These are phyloP conservation scores for Lithobius niger DNA, from an alignment of 1,140 invertebrate genomes.

Conservation along the genomic window DNA sequence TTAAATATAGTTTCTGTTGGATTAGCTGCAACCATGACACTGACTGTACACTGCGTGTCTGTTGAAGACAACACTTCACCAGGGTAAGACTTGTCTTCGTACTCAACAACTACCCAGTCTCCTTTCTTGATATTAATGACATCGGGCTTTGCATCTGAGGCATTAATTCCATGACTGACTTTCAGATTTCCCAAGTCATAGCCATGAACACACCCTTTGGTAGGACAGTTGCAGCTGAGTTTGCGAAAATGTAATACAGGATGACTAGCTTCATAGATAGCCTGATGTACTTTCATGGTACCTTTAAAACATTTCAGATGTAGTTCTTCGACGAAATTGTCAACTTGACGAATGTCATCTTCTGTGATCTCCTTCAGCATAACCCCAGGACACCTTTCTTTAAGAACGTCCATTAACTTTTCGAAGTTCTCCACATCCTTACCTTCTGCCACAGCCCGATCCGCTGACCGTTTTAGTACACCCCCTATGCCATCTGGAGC, in stretches of 20 bases:
- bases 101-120: background rate
- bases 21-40: background rate
- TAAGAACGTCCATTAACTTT: background rate
- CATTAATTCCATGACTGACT: background rate
- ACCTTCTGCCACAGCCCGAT: background rate
- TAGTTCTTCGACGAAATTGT: background rate
- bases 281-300: background rate
- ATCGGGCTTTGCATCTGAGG: no score
- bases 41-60: background rate
- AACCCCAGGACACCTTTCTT: background rate
- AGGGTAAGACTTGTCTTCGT: background rate
- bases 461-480: background rate
- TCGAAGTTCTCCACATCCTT: background rate
- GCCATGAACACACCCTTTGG: background rate
- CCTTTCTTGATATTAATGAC: background rate
- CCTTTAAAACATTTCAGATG: background rate
- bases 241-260: background rate
- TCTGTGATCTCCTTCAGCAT: background rate
- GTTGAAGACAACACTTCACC: background rate
- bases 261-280: background rate
- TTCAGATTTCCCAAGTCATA: background rate
- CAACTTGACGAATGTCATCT: background rate
- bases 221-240: background rate
- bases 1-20: background rate
- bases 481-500: conserved; percentile 27